phyloP scores from a whole-genome alignment of 2,888 invertebrate genomes.

The Lathronympha strigana region DNA sequence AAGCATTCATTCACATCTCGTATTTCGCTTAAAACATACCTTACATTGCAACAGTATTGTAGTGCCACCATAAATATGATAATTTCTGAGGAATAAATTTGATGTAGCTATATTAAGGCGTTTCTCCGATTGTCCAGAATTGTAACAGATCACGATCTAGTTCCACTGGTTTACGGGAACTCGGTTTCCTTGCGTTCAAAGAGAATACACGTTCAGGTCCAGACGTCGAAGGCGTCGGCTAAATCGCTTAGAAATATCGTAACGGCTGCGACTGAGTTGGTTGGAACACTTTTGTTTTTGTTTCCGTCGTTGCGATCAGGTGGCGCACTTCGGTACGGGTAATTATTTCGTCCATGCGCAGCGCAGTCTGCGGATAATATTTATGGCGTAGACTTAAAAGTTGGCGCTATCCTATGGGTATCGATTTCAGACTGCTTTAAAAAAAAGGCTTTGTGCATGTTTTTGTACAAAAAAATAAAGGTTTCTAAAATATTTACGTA shows the following conservation, averaged over 20 bases:
- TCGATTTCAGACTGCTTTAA: neutral
- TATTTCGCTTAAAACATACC: no score
- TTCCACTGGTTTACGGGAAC: neutral
- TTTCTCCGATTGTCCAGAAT: neutral
- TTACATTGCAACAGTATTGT: no score
- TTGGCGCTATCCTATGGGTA: neutral
- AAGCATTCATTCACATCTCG: no score
- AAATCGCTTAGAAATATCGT: slow-evolving; percentile 53
- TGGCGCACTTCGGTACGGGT: slow-evolving; percentile 32
- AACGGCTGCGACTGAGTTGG: slow-evolving; percentile 43
- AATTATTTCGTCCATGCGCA: slow-evolving; percentile 32
- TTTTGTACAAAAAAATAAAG: no score
- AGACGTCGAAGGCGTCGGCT: slow-evolving; percentile 43
- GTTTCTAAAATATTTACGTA: no score
- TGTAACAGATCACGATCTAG: neutral
- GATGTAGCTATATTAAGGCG: no score
- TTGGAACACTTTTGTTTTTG: slow-evolving; percentile 37
- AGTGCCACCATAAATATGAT: no score
- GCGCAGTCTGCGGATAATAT: slow-evolving; percentile 17
- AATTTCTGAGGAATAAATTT: no score
- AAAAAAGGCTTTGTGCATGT: no score
- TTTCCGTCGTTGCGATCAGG: slow-evolving; percentile 39
- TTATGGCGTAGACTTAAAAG: slow-evolving; percentile 18
- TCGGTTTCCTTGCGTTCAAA: neutral
- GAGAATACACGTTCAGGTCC: slow-evolving; percentile 18